Conservation (phyloP, 2,797 vertebrate species). For the Mastacembelus armatus region DNA sequence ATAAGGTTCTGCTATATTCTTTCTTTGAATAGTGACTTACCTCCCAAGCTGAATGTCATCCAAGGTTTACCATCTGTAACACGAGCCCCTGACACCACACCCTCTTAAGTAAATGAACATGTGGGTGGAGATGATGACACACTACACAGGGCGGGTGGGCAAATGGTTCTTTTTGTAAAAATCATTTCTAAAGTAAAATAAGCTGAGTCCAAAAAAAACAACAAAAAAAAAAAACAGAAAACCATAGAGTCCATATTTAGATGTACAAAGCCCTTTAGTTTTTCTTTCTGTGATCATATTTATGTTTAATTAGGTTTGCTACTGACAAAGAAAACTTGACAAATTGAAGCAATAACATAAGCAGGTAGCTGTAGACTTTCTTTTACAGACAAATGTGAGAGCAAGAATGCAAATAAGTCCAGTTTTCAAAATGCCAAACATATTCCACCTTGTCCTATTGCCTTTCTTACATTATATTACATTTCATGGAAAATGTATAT, state of each 20-base stretch:
- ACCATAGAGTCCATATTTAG: not conserved
- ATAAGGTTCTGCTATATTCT: not conserved
- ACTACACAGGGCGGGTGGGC: too few species aligned
- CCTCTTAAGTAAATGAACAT: not conserved
- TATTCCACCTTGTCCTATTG: too few species aligned
- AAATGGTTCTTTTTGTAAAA: too few species aligned
- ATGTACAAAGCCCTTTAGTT: not conserved
- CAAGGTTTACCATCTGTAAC: not conserved
- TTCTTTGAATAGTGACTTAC: slow-evolving; percentile 20
- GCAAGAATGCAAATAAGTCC: too few species aligned
- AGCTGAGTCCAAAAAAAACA: too few species aligned
- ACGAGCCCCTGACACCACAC: not conserved
- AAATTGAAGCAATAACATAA: too few species aligned
- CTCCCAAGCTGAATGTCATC: not conserved
- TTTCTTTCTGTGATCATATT: too few species aligned
- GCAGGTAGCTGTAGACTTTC: not conserved
- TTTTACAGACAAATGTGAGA: not conserved
- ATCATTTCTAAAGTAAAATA: too few species aligned
- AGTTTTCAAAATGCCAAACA: too few species aligned
- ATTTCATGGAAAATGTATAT: not conserved
- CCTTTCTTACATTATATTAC: not conserved
- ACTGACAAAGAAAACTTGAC: too few species aligned
- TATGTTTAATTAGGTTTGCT: too few species aligned
- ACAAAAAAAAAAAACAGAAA: too few species aligned
- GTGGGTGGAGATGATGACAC: not conserved